Conservation (phyloP, 2,888 invertebrate genomes). For the Agrochola litura region DNA sequence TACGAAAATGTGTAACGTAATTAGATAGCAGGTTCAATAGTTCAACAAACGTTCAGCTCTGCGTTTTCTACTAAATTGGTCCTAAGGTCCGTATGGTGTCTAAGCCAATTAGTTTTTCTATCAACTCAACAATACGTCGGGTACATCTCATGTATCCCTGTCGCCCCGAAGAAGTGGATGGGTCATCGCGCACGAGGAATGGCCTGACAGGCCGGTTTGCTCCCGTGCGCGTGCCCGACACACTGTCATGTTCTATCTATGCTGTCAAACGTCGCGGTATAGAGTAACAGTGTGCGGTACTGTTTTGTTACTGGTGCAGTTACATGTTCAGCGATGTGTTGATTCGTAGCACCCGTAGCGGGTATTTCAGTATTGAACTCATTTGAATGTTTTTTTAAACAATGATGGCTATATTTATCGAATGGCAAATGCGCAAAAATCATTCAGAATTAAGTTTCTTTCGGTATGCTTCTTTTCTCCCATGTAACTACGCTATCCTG, state of each 20-base stretch:
- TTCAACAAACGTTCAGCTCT: background rate
- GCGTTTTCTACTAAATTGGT: background rate
- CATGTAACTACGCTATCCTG: background rate
- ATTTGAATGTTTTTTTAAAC: background rate
- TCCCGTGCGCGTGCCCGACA: conserved; percentile 71
- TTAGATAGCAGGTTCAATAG: too few relatives aligned
- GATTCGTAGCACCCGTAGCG: background rate
- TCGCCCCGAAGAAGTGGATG: conserved; percentile 73
- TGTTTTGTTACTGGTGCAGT: conserved; percentile 6
- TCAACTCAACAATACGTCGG: background rate
- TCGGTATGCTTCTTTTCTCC: background rate
- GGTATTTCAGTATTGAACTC: background rate
- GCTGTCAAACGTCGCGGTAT: conserved; percentile 31
- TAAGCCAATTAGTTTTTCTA: conserved; percentile 12
- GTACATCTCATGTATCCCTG: conserved; percentile 71
- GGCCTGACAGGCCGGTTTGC: conserved; percentile 68
- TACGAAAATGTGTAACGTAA: too few relatives aligned
- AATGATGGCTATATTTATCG: background rate
- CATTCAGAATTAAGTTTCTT: background rate
- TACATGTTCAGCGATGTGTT: background rate
- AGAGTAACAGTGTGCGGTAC: conserved; percentile 6
- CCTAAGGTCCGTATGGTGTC: background rate
- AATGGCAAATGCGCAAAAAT: background rate
- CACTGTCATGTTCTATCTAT: conserved; percentile 48
- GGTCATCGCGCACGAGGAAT: conserved; percentile 77